phyloP scores from a whole-genome alignment of 2,797 vertebrate species.

The Vespertilio murinus region DNA sequence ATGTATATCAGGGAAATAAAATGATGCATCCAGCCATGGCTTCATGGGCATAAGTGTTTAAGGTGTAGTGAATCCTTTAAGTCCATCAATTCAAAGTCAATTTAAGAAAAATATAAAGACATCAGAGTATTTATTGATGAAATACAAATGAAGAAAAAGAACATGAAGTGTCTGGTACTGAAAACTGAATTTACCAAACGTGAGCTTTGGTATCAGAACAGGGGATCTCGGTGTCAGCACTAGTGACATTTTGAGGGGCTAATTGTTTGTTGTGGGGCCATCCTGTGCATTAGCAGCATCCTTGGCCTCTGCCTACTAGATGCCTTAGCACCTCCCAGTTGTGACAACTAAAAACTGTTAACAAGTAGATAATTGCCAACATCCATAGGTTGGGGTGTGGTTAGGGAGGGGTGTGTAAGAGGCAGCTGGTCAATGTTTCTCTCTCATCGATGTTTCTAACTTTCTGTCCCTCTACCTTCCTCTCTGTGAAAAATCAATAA shows the following conservation, averaged over 20 bases:
- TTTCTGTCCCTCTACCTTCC: no score
- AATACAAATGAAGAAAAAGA: neutral
- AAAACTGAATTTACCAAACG: neutral
- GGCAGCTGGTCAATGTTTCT: no score
- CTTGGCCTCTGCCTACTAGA: neutral
- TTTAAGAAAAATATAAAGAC: constrained; percentile 3
- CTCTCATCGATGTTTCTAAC: no score
- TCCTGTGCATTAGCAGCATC: no score
- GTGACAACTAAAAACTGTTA: neutral
- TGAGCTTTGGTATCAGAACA: neutral
- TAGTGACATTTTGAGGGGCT: neutral
- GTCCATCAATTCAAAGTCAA: neutral
- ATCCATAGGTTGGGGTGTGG: neutral
- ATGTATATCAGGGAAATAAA: neutral
- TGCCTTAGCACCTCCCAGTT: neutral
- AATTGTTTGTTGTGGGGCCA: neutral
- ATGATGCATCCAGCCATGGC: neutral
- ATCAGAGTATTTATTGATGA: neutral
- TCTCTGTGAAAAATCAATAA: no score
- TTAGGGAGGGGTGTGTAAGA: no score
- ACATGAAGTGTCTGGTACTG: neutral
- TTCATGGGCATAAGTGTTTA: neutral
- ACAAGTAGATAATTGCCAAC: neutral
- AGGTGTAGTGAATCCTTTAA: neutral
- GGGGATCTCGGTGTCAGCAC: neutral